Evolutionary conservation across 1,140 invertebrate genomes (phyloP).

Genomic region (Stenopsyche tienmushanensis): DNA sequence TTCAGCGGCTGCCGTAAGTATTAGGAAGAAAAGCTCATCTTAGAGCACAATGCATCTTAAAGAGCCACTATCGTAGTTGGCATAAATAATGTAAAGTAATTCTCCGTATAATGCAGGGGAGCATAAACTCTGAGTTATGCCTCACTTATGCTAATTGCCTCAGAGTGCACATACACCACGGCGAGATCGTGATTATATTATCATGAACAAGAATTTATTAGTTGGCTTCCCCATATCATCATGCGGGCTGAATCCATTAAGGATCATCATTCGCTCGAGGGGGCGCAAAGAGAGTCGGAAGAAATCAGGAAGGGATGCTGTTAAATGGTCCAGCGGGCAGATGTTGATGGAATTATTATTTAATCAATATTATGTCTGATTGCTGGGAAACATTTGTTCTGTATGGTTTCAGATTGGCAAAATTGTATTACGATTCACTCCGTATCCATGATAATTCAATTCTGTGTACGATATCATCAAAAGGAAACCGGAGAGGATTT

Average conservation of each 20-base stretch:
- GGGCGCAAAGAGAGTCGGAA: no score
- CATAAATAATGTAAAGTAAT: constrained; percentile 28
- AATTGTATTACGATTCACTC: no score
- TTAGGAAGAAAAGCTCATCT: not conserved
- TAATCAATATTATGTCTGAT: no score
- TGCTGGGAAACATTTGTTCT: no score
- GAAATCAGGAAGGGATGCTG: no score
- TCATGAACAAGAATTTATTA: constrained; percentile 1
- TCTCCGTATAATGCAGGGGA: constrained; percentile 16
- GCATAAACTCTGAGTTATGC: constrained; percentile 25
- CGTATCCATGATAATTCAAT: no score
- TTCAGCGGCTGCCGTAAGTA: not conserved
- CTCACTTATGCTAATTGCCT: constrained; percentile 24
- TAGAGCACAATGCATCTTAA: constrained; percentile 3
- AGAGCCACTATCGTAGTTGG: not conserved
- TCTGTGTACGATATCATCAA: no score
- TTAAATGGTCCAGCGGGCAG: no score
- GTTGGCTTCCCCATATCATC: not conserved
- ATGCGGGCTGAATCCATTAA: not conserved
- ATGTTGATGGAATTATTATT: no score
- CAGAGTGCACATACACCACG: not conserved
- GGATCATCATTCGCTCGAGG: not conserved
- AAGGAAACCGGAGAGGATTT: no score
- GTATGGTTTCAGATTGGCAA: no score
- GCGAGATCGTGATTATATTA: constrained; percentile 5